These are phyloP conservation scores for Hipparchia semele DNA, from an alignment of 2,888 invertebrate species.

Conservation along the genomic window DNA sequence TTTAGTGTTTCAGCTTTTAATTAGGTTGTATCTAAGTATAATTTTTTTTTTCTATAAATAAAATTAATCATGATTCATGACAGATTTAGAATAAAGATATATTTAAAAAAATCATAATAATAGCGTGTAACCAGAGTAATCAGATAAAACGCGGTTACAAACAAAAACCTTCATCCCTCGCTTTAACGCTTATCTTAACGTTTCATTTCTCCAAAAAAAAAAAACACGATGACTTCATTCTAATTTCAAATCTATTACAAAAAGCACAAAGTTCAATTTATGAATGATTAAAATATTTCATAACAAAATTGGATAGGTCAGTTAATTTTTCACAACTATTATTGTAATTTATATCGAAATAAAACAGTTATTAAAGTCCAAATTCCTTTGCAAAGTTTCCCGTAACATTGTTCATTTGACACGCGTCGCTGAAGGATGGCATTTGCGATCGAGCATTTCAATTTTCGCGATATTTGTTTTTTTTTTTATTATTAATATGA, in stretches of 20 bases:
- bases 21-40: no score
- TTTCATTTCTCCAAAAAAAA: slow-evolving; percentile 17
- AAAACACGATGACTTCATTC: background rate
- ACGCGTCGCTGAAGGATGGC: slow-evolving; percentile 52
- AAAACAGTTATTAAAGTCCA: slow-evolving; percentile 39
- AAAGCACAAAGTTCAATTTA: background rate
- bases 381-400: slow-evolving; percentile 46
- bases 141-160: slow-evolving; percentile 26
- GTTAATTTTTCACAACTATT: slow-evolving; percentile 24
- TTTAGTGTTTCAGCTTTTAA: no score
- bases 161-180: slow-evolving; percentile 30
- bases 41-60: no score
- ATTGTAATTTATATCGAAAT: slow-evolving; percentile 27
- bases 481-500: slow-evolving; percentile 61
- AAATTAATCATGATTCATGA: background rate
- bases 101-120: background rate
- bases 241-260: slow-evolving; percentile 10
- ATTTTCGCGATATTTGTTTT: slow-evolving; percentile 63
- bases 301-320: slow-evolving; percentile 32
- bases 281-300: slow-evolving; percentile 14
- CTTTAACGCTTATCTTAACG: slow-evolving; percentile 29
- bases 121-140: slow-evolving; percentile 2
- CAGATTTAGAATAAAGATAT: background rate
- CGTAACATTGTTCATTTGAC: slow-evolving; percentile 56
- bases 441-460: slow-evolving; percentile 61